Evolutionary conservation across 1,140 invertebrate genomes (phyloP), one percentile per base, ranked within the genome.

Genomic region (Lordiphosa collinella): DNA sequence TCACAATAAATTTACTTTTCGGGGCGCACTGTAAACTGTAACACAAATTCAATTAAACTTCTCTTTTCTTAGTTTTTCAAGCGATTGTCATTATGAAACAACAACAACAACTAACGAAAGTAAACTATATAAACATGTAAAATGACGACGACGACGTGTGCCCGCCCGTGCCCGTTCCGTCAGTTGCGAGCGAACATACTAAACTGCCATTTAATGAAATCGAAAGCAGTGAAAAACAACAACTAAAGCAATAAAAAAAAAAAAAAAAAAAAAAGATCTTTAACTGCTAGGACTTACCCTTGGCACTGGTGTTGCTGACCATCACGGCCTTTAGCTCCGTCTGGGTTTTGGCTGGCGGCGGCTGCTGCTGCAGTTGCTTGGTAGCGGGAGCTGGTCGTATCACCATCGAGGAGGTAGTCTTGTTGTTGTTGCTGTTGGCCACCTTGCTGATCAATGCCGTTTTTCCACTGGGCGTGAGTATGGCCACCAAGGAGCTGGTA

Each of bases 81-180:
- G 10, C 53, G 53, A 13, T 63, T 40, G 41, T 51, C 54, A 64
- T 67, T 67, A 67, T 67, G 62, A 67, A 67, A 67, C 40, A 66
- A 52, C 40, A 65, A 32, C 47, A 66, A 51, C 61, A 62, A 11
- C 40, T 25, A 52, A 44, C 29, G 14, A 62, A 49, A 50, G 56
- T 61, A 60, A 61, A 49, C 58, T 61, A 61, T 41, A 61, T 43
- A 71, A 38, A 70, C 40, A 48, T 34, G 43, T 31, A 7, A 7
- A 5, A 29, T 29, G 25, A 29, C 38, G 29, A 40, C 43, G 13
- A 12, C 55, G 40, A 18, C 35, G 41, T 31, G 36, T 31, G 50
- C 34, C 9, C 55, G 50, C 34, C 9, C 55, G 41, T 35, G 41
- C 32, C 14, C 37, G 37, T 14, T 38, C 37, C 37, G 37, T 14